These are phyloP conservation scores for Acanthosepion lycidas DNA, from an alignment of 2,888 invertebrate species.

Conservation along the genomic window DNA sequence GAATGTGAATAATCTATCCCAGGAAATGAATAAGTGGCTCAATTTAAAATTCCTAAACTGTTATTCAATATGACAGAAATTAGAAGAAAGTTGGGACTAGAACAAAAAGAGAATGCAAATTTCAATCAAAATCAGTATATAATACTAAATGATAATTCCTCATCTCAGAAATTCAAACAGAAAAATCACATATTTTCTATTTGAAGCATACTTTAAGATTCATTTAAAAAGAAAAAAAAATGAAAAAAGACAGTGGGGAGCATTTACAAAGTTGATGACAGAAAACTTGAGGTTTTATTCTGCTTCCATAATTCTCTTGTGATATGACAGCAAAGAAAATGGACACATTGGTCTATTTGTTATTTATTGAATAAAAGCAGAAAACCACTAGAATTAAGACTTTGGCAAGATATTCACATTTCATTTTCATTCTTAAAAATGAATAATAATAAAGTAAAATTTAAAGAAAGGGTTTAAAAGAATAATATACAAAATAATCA, in stretches of 20 bases:
- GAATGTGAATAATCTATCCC: no score
- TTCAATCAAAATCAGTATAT: no score
- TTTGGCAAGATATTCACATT: not conserved
- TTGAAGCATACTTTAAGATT: not conserved
- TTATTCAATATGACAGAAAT: no score
- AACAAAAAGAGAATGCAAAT: no score
- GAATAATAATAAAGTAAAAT: not conserved
- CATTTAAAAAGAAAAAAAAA: not conserved
- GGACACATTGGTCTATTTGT: conserved; percentile 3
- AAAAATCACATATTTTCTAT: no score
- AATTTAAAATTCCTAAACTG: no score
- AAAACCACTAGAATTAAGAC: not conserved
- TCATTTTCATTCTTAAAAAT: not conserved
- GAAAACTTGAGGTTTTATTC: not conserved
- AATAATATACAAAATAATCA: not conserved
- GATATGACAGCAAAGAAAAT: not conserved
- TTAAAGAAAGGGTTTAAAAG: not conserved
- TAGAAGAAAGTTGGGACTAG: no score
- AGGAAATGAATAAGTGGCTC: no score
- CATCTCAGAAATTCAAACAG: not conserved
- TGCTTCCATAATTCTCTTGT: not conserved
- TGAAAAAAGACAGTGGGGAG: not conserved
- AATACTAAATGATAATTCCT: not conserved
- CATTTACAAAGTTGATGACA: not conserved
- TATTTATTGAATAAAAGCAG: not conserved